Evolutionary conservation across 2,888 invertebrate genomes (phyloP).

Genomic region (Nemotelus pantherinus): DNA sequence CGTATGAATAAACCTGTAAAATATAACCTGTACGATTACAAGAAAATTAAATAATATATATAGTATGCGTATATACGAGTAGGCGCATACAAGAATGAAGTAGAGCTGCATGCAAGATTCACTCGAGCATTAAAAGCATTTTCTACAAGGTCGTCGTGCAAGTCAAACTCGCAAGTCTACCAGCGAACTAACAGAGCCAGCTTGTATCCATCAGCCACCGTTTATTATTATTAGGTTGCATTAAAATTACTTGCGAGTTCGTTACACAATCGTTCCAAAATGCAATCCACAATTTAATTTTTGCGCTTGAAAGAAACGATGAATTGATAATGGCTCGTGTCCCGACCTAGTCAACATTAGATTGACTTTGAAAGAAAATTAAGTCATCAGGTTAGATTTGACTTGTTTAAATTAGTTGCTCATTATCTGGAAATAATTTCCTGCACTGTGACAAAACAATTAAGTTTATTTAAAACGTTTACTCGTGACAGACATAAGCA

Average conservation of each 20-base stretch:
- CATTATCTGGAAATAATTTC: too few species aligned
- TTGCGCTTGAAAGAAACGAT: conserved; percentile 14
- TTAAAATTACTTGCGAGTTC: conserved; percentile 22
- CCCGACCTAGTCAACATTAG: too few species aligned
- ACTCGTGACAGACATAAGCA: too few species aligned
- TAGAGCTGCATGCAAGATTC: conserved; percentile 19
- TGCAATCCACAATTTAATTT: conserved; percentile 15
- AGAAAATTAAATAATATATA: too few species aligned
- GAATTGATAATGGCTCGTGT: not conserved
- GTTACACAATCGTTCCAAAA: conserved; percentile 20
- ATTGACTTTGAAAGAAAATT: too few species aligned
- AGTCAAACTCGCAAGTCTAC: not conserved
- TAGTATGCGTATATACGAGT: too few species aligned
- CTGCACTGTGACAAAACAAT: too few species aligned
- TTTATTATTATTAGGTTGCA: conserved; percentile 20
- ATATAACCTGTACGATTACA: too few species aligned
- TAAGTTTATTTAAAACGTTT: too few species aligned
- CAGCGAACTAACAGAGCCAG: not conserved
- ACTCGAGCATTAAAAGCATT: conserved; percentile 33
- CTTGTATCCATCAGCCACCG: not conserved
- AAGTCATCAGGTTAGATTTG: too few species aligned
- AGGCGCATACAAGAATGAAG: not conserved
- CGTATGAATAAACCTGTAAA: too few species aligned
- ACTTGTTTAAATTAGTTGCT: too few species aligned
- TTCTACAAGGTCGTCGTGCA: conserved; percentile 36